Evolutionary conservation across 1,140 invertebrate species (phyloP).

Genomic region (Leptoteleia sp.): DNA sequence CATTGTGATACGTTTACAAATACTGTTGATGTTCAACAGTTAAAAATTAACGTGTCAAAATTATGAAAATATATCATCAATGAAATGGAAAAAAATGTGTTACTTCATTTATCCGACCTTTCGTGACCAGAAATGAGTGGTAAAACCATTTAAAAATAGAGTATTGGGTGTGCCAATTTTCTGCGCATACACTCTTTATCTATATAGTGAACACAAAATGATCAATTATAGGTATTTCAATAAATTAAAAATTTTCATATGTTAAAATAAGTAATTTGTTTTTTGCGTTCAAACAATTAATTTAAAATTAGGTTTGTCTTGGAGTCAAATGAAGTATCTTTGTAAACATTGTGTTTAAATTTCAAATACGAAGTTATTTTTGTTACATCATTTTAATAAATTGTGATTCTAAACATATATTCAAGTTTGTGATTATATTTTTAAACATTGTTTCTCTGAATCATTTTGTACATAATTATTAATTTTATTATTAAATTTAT

Average conservation of each 20-base stretch:
- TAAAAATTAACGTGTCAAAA: constrained; percentile 15
- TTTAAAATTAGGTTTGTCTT: too few species aligned
- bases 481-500: too few species aligned
- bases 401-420: too few species aligned
- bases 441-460: too few species aligned
- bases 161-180: constrained; percentile 35
- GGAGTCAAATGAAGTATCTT: too few species aligned
- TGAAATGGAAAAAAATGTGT: constrained; percentile 29
- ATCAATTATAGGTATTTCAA: constrained; percentile 35
- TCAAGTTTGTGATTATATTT: too few species aligned
- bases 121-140: constrained; percentile 20
- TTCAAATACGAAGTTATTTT: too few species aligned
- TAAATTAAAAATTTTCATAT: constrained; percentile 14
- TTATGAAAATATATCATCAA: constrained; percentile 55
- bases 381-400: too few species aligned
- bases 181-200: constrained; percentile 21
- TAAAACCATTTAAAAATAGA: constrained; percentile 54
- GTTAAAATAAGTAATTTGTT: too few species aligned
- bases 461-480: too few species aligned
- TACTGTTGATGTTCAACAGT: constrained; percentile 41
- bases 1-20: constrained; percentile 27
- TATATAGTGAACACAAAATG: constrained; percentile 15
- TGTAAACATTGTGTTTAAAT: too few species aligned
- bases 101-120: constrained; percentile 43
- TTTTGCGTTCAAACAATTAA: too few species aligned